Percentiles rank a stretch among this genome's conserved stretches.
Evolutionary conservation across 1,140 invertebrate species (phyloP).

Genomic region (Oncopeltus fasciatus): DNA sequence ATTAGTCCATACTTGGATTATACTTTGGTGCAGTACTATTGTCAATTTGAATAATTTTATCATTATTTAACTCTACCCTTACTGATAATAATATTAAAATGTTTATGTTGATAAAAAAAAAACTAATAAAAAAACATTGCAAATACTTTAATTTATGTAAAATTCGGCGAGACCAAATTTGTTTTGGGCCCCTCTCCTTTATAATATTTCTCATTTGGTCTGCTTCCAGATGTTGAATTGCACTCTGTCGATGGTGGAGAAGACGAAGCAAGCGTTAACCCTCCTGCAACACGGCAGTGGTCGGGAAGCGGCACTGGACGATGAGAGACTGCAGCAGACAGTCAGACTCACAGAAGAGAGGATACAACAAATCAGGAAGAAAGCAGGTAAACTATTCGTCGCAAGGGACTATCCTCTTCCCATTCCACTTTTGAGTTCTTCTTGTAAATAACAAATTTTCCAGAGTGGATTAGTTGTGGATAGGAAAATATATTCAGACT

Average conservation of each 20-base stretch:
- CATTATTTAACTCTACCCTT: no score
- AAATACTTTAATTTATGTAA: background rate
- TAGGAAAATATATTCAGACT: no score
- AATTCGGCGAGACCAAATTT: background rate
- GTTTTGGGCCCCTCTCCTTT: background rate
- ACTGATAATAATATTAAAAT: conserved; percentile 15
- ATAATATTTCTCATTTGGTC: no score
- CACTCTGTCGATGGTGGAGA: conserved; percentile 92
- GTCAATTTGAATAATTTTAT: no score
- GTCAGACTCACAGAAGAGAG: conserved; percentile 76
- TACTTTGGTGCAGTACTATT: no score
- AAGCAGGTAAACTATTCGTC: no score
- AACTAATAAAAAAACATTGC: background rate
- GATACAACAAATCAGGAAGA: conserved; percentile 70
- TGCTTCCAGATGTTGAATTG: conserved; percentile 74
- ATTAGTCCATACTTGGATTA: no score
- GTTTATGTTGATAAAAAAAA: no score
- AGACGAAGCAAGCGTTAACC: conserved; percentile 78
- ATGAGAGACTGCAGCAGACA: conserved; percentile 52
- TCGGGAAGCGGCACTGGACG: background rate
- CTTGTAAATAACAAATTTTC: no score
- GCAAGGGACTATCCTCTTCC: no score
- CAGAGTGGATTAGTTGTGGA: no score
- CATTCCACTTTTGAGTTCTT: no score
- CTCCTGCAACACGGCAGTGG: conserved; percentile 63